These are phyloP conservation scores for Simalia tracyae DNA, from an alignment of 2,797 vertebrate species.

Conservation along the genomic window DNA sequence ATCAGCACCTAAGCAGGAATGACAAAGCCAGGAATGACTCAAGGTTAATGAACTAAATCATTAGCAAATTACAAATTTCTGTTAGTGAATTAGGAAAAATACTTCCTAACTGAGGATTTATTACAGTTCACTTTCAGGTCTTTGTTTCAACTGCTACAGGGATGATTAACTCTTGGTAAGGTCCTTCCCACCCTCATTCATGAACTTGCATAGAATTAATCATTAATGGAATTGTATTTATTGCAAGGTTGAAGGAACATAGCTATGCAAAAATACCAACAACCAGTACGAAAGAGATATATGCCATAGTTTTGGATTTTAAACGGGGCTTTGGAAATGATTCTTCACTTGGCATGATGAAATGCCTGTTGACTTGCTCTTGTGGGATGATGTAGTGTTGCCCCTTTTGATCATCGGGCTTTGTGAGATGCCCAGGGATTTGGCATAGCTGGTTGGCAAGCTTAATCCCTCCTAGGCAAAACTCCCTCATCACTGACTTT, in stretches of 20 bases:
- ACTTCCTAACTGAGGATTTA: conserved; percentile 26
- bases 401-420: not conserved
- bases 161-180: conserved; percentile 32
- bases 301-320: conserved; percentile 41
- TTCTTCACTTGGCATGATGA: not conserved
- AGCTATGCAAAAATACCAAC: conserved; percentile 27
- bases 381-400: not conserved
- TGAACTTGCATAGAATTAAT: conserved; percentile 23
- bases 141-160: conserved; percentile 35
- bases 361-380: not conserved
- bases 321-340: conserved; percentile 36
- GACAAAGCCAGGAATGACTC: rapidly evolving
- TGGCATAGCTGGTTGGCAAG: conserved; percentile 27
- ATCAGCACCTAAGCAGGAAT: not conserved
- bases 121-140: conserved; percentile 10
- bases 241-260: not conserved
- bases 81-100: conserved; percentile 7
- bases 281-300: not conserved
- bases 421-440: not conserved
- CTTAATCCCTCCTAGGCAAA: conserved; percentile 8
- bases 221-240: conserved; percentile 28
- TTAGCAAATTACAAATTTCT: conserved; percentile 18
- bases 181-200: not conserved
- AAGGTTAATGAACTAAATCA: conserved; percentile 34
- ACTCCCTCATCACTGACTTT: not conserved